Evolutionary conservation across 2,888 invertebrate species (phyloP).

Genomic region (Phaonia tiefii): DNA sequence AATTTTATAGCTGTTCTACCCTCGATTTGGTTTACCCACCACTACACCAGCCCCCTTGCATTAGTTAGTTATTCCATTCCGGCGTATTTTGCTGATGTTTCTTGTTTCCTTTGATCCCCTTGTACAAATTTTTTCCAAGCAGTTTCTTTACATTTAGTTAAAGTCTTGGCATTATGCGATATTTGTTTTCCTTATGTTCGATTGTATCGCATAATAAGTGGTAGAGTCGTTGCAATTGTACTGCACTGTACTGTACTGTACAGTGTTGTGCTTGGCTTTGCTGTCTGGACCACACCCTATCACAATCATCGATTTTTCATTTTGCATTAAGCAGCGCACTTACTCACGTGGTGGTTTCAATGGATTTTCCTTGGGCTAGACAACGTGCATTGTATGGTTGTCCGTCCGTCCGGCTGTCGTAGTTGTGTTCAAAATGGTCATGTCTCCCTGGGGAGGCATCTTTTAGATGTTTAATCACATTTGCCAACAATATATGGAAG

Average conservation of each 20-base stretch:
- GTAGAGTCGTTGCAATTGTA: constrained; percentile 30
- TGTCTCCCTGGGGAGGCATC: background rate
- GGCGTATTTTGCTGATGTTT: constrained; percentile 29
- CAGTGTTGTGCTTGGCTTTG: constrained; percentile 29
- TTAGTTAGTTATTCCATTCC: background rate
- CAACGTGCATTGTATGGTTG: background rate
- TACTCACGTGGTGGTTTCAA: constrained; percentile 49
- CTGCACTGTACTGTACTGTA: no score
- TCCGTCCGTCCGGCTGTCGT: background rate
- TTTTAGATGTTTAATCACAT: constrained; percentile 10
- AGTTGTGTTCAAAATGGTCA: background rate
- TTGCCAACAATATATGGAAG: background rate
- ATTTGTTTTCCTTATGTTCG: constrained; percentile 32
- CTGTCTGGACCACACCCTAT: constrained; percentile 71
- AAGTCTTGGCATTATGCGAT: background rate
- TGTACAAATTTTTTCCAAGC: constrained; percentile 36
- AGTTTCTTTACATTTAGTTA: constrained; percentile 21
- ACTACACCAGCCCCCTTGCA: constrained; percentile 19
- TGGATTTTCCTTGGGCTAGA: constrained; percentile 19
- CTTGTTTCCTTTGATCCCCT: background rate
- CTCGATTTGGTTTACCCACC: constrained; percentile 7
- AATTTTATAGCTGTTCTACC: constrained; percentile 1
- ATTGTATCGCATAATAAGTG: no score
- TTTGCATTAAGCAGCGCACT: constrained; percentile 14
- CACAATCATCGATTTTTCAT: constrained; percentile 69